phyloP scores from a whole-genome alignment of 2,113 vertebrate genomes.

The Rhizomys pruinosus region DNA sequence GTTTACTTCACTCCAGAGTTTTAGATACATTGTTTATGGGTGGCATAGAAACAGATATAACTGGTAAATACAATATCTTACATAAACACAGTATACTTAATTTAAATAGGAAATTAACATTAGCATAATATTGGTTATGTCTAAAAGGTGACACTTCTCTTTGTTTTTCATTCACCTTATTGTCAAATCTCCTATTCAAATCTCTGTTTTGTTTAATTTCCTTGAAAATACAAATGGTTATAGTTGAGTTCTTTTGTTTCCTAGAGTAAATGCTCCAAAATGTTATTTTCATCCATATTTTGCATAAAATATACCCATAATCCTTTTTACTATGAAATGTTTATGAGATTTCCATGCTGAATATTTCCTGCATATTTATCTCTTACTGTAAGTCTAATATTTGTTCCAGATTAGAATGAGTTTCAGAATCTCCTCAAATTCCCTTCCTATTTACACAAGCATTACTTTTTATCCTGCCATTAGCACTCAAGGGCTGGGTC shows the following conservation, averaged over 20 bases:
- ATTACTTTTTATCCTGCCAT: neutral
- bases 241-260: slow-evolving; percentile 35
- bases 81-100: neutral
- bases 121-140: slow-evolving; percentile 4
- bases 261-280: slow-evolving; percentile 47
- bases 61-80: neutral
- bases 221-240: slow-evolving; percentile 43
- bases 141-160: slow-evolving; percentile 35
- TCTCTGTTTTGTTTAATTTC: slow-evolving; percentile 47
- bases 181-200: slow-evolving; percentile 47
- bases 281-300: slow-evolving; percentile 41
- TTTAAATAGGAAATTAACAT: slow-evolving; percentile 43
- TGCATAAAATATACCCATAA: slow-evolving; percentile 15
- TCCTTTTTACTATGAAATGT: slow-evolving; percentile 37
- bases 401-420: neutral
- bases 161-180: neutral
- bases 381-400: slow-evolving; percentile 9
- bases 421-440: neutral
- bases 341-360: slow-evolving; percentile 18
- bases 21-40: neutral
- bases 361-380: neutral
- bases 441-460: neutral
- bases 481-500: neutral
- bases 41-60: neutral
- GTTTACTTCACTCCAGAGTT: neutral